Evolutionary conservation across 2,113 vertebrate genomes (phyloP).

Genomic region (Hydropotes inermis): DNA sequence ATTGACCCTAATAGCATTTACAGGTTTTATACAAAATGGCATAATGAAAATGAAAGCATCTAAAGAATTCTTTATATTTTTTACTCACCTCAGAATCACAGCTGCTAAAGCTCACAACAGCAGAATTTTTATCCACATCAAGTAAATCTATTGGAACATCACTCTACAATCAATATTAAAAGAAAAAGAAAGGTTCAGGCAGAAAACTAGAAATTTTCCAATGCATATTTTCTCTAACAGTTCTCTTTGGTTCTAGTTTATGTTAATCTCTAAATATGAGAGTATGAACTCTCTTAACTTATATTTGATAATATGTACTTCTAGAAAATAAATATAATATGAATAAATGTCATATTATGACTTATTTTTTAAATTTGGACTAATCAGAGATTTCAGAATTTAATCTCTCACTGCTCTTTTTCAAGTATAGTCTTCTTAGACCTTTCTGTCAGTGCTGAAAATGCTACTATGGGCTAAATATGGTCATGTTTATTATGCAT

Average conservation of each 20-base stretch:
- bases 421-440: neutral
- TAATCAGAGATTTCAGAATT: constrained; percentile 1
- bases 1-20: neutral
- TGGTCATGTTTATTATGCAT: neutral
- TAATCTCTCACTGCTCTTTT: neutral
- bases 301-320: neutral
- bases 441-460: neutral
- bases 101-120: constrained; percentile 97
- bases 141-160: constrained; percentile 96
- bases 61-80: neutral
- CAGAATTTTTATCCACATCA: constrained; percentile 98
- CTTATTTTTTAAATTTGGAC: neutral
- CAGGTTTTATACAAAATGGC: neutral
- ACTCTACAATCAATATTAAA: constrained; percentile 81
- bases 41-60: neutral
- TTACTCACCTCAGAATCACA: constrained; percentile 94
- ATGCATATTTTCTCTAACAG: neutral
- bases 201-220: neutral
- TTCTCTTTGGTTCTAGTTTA: neutral
- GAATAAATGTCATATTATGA: neutral
- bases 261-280: neutral
- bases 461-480: neutral
- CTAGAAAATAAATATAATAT: constrained; percentile 27
- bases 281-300: neutral
- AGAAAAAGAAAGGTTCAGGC: constrained; percentile 2